phyloP scores from a whole-genome alignment of 2,888 invertebrate genomes.

The Hipparchia sbordonii region DNA sequence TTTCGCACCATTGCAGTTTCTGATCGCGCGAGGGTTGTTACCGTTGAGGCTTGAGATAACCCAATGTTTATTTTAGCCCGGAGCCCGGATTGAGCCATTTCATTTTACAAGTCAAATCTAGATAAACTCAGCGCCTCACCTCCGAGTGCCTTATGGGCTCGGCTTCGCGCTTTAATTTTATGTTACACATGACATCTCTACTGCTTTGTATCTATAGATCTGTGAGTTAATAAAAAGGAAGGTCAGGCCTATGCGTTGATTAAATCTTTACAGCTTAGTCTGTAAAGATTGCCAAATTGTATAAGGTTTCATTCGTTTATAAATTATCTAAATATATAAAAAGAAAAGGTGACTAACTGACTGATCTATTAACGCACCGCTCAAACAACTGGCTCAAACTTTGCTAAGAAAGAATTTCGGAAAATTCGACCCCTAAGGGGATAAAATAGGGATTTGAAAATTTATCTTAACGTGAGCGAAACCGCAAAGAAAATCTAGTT shows the following conservation, averaged over 20 bases:
- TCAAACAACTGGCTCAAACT: too few species aligned
- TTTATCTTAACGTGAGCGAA: too few species aligned
- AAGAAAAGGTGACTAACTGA: too few species aligned
- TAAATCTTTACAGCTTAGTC: neutral
- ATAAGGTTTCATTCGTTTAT: too few species aligned
- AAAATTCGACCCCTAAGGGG: too few species aligned
- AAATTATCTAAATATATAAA: too few species aligned
- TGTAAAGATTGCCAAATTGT: neutral
- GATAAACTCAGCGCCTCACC: constrained; percentile 58
- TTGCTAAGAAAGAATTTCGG: too few species aligned
- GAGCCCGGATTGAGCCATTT: constrained; percentile 68
- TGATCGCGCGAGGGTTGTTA: constrained; percentile 35
- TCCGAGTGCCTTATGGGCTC: constrained; percentile 59
- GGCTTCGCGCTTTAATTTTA: constrained; percentile 47
- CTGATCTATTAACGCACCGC: too few species aligned
- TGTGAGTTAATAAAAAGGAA: constrained; percentile 1
- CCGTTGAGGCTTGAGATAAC: constrained; percentile 37
- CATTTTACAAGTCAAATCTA: constrained; percentile 70
- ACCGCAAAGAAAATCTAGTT: too few species aligned
- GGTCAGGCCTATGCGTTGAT: constrained; percentile 1
- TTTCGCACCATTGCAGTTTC: constrained; percentile 23
- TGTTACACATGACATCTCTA: constrained; percentile 38
- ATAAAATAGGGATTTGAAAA: too few species aligned
- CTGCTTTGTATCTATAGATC: constrained; percentile 20
- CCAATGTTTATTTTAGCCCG: constrained; percentile 50